These are phyloP conservation scores for Channa striata DNA, from an alignment of 2,797 vertebrate species.

Conservation along the genomic window DNA sequence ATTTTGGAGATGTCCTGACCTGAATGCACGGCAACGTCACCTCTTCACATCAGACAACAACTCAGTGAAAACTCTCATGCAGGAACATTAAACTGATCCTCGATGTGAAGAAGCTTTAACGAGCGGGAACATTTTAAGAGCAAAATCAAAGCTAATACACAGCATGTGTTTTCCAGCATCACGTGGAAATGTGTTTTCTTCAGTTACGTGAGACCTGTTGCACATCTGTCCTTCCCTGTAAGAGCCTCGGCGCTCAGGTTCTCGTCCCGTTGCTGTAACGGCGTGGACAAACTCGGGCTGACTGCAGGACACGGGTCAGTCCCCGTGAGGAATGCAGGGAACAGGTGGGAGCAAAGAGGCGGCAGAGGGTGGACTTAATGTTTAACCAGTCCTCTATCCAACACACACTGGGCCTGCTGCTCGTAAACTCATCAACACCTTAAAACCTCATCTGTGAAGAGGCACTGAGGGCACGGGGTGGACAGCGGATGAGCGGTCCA, in stretches of 20 bases:
- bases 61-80: slow-evolving; percentile 13
- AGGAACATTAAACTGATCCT: slow-evolving; percentile 17
- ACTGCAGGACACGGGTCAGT: slow-evolving; percentile 70
- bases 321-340: slow-evolving; percentile 62
- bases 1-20: slow-evolving; percentile 46
- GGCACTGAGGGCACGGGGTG: accelerated
- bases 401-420: background rate
- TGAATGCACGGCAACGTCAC: slow-evolving; percentile 19
- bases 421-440: slow-evolving; percentile 18
- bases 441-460: slow-evolving; percentile 2
- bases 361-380: slow-evolving; percentile 54
- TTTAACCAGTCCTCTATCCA: slow-evolving; percentile 59
- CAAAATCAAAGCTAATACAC: no score
- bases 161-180: no score
- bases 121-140: no score
- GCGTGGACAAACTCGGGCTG: slow-evolving; percentile 29
- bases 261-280: slow-evolving; percentile 20
- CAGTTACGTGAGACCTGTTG: no score
- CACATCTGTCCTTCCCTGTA: no score
- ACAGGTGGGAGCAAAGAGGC: slow-evolving; percentile 65
- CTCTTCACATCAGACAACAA: slow-evolving; percentile 4
- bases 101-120: background rate
- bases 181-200: no score
- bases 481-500: background rate
- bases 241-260: background rate